A percentile compares a stretch with the other conserved stretches of the same genome.
phyloP scores from a whole-genome alignment of 1,140 invertebrate genomes.

The Protaetia brevitarsis region DNA sequence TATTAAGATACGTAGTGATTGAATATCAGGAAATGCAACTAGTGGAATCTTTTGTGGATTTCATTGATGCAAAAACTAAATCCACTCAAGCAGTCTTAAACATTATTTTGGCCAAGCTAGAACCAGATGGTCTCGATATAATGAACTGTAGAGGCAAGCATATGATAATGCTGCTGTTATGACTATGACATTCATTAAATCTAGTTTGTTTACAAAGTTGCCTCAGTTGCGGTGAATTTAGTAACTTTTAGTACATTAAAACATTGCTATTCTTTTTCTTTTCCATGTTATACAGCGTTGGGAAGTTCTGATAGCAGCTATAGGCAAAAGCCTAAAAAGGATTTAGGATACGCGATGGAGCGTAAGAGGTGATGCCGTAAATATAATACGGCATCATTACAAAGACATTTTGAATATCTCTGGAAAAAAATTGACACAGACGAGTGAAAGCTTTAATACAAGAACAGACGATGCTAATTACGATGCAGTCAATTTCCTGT shows the following conservation, averaged over 20 bases:
- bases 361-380: not conserved
- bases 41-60: slow-evolving; percentile 25
- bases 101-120: slow-evolving; percentile 27
- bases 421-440: not conserved
- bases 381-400: not conserved
- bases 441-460: too few species aligned
- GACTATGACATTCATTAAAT: slow-evolving; percentile 44
- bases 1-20: slow-evolving; percentile 26
- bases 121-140: too few species aligned
- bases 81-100: slow-evolving; percentile 28
- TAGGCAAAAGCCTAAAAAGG: too few species aligned
- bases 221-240: slow-evolving; percentile 8
- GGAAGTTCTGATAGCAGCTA: slow-evolving; percentile 18
- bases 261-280: slow-evolving; percentile 22
- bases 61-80: slow-evolving; percentile 30
- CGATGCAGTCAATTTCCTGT: too few species aligned
- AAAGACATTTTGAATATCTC: not conserved
- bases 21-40: slow-evolving; percentile 28
- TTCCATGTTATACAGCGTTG: slow-evolving; percentile 20
- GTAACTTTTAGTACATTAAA: slow-evolving; percentile 26
- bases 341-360: slow-evolving; percentile 24
- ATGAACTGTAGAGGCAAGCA: slow-evolving; percentile 36
- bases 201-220: too few species aligned
- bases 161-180: slow-evolving; percentile 48
- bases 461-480: too few species aligned